A percentile compares a stretch with the other conserved stretches of the same genome.
Evolutionary conservation across 2,888 invertebrate species (phyloP).

Genomic region (Pseudoips prasinana): DNA sequence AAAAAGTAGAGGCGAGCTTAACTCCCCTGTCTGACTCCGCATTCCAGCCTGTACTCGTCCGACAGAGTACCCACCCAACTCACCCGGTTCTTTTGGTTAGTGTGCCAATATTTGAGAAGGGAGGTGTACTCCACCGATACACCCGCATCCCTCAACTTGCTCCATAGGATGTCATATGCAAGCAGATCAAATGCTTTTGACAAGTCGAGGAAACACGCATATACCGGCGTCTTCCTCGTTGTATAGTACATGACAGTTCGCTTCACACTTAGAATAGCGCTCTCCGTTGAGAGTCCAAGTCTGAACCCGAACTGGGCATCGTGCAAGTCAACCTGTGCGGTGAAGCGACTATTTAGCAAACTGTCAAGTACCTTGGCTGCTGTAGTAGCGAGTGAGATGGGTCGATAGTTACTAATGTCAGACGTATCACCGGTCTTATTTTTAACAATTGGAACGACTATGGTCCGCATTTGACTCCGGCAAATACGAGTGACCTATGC

Average conservation of each 20-base stretch:
- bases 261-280: constrained; percentile 13
- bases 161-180: constrained; percentile 15
- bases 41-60: constrained; percentile 9
- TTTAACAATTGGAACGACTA: constrained; percentile 6
- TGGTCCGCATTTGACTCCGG: constrained; percentile 1
- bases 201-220: constrained; percentile 10
- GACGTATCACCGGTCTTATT: constrained; percentile 7
- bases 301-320: constrained; percentile 15
- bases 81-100: constrained; percentile 3
- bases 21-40: constrained; percentile 18
- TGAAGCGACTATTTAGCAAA: constrained; percentile 1
- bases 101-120: constrained; percentile 9
- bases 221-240: constrained; percentile 10
- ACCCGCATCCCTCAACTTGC: constrained; percentile 4
- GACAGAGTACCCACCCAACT: constrained; percentile 4
- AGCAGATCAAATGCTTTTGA: constrained; percentile 20
- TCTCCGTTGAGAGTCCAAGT: constrained; percentile 10
- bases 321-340: not conserved
- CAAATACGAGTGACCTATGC: constrained; percentile 3
- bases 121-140: not conserved
- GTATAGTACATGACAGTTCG: constrained; percentile 13
- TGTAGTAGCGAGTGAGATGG: constrained; percentile 10
- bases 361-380: constrained; percentile 9
- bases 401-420: constrained; percentile 5
- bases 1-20: constrained; percentile 7